A percentile compares a stretch with the other conserved stretches of the same genome.
phyloP scores from a whole-genome alignment of 2,888 invertebrate species.

The Eilema sororculum region DNA sequence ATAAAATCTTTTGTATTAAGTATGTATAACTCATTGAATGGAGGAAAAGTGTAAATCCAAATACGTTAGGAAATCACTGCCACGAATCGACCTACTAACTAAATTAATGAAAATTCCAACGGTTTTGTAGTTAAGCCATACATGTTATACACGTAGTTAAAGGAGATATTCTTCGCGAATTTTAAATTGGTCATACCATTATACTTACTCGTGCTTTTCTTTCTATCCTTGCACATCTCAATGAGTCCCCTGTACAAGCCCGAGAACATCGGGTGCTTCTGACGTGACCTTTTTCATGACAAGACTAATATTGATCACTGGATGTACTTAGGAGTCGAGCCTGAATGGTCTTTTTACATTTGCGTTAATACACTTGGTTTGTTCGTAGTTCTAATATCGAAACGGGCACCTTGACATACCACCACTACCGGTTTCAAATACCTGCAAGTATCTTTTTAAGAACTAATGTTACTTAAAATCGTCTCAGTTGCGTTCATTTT shows the following conservation, averaged over 20 bases:
- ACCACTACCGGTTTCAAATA: background rate
- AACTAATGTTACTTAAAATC: background rate
- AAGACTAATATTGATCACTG: background rate
- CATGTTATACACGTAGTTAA: background rate
- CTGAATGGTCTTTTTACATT: background rate
- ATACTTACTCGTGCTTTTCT: background rate
- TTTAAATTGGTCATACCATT: background rate
- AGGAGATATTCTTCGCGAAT: background rate
- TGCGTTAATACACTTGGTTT: too few species aligned
- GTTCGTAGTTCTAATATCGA: background rate
- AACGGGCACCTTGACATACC: background rate
- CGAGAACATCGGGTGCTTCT: background rate
- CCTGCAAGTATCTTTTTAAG: background rate
- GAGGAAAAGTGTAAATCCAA: background rate
- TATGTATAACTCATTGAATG: background rate
- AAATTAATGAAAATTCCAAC: background rate
- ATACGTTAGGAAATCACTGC: background rate
- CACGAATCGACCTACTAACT: background rate
- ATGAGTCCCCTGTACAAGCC: background rate
- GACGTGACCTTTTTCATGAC: background rate
- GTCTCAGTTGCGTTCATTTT: background rate
- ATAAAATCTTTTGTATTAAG: background rate
- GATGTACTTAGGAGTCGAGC: background rate
- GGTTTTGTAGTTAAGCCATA: background rate
- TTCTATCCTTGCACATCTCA: conserved; percentile 1